Percentiles rank a stretch among this genome's conserved stretches.
Conservation (phyloP, 2,113 vertebrate species). For the Podilymbus podiceps region DNA sequence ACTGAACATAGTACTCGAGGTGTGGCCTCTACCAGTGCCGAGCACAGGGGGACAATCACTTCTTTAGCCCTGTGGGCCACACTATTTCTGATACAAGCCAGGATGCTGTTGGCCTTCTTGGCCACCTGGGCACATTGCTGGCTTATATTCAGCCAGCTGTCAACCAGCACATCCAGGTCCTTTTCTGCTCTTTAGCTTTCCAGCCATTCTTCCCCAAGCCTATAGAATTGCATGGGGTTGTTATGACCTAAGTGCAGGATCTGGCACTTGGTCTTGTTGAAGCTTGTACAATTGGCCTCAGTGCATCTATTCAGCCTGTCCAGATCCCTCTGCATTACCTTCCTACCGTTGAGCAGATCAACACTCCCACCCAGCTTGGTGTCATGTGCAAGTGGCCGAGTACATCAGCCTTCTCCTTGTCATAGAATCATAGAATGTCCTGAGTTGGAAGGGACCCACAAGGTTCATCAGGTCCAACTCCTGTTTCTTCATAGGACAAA, state of each 20-base stretch:
- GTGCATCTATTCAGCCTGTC: not conserved
- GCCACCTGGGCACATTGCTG: not conserved
- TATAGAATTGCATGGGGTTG: not conserved
- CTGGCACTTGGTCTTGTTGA: not conserved
- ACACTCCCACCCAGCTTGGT: too few species aligned
- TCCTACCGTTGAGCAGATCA: not conserved
- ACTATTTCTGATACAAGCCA: not conserved
- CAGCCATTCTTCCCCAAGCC: not conserved
- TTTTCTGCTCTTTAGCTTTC: not conserved
- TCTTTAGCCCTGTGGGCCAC: not conserved
- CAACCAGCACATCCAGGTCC: not conserved
- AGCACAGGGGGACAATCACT: not conserved
- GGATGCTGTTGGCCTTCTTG: not conserved
- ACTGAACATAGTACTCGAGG: not conserved
- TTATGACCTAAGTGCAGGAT: not conserved
- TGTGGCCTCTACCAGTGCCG: not conserved
- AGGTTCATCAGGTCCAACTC: too few species aligned
- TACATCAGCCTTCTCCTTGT: not conserved
- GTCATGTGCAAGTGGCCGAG: not conserved
- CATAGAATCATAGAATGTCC: too few species aligned
- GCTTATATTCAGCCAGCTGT: not conserved
- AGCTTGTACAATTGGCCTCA: fast-evolving
- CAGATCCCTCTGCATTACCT: not conserved
- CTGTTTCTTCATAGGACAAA: too few species aligned
- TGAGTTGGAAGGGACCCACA: too few species aligned